phyloP scores from a whole-genome alignment of 2,888 invertebrate genomes.

The Melanostoma scalare region DNA sequence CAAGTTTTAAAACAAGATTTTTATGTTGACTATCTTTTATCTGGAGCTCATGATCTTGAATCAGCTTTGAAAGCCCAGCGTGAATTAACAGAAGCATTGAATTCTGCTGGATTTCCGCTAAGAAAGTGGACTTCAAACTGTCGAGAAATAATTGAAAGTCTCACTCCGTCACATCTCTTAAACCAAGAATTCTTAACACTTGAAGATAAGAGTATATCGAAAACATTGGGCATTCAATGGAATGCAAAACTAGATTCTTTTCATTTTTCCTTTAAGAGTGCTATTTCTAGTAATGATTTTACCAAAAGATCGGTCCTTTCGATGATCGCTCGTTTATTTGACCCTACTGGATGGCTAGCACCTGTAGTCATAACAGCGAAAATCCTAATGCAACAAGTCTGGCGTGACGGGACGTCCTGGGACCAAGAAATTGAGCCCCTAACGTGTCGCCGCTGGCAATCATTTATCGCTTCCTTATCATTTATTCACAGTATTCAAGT shows the following conservation, averaged over 20 bases:
- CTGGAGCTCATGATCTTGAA: conserved; percentile 36
- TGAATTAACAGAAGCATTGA: conserved; percentile 30
- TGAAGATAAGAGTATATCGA: conserved; percentile 1
- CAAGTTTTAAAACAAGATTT: conserved; percentile 29
- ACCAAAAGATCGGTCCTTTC: conserved; percentile 51
- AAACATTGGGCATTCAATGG: conserved; percentile 5
- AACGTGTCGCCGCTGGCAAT: conserved; percentile 30
- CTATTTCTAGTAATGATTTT: background rate
- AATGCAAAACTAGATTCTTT: conserved; percentile 4
- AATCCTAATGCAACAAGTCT: conserved; percentile 53
- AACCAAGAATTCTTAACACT: background rate
- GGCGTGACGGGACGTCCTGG: conserved; percentile 35
- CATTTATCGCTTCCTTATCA: conserved; percentile 33
- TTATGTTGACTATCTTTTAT: conserved; percentile 57
- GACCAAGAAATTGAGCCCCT: conserved; percentile 24
- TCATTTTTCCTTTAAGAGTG: background rate
- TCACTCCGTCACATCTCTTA: background rate
- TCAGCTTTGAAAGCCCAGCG: conserved; percentile 26
- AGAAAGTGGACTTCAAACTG: conserved; percentile 41
- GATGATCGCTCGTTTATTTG: conserved; percentile 36
- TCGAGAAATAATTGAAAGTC: background rate
- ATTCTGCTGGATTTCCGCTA: conserved; percentile 15
- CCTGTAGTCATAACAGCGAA: conserved; percentile 48
- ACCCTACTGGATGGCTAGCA: conserved; percentile 59
- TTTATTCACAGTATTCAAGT: conserved; percentile 25